Evolutionary conservation across 2,113 vertebrate genomes (phyloP), one percentile per base, ranked within the genome.

Genomic region (Pygoscelis antarcticus): DNA sequence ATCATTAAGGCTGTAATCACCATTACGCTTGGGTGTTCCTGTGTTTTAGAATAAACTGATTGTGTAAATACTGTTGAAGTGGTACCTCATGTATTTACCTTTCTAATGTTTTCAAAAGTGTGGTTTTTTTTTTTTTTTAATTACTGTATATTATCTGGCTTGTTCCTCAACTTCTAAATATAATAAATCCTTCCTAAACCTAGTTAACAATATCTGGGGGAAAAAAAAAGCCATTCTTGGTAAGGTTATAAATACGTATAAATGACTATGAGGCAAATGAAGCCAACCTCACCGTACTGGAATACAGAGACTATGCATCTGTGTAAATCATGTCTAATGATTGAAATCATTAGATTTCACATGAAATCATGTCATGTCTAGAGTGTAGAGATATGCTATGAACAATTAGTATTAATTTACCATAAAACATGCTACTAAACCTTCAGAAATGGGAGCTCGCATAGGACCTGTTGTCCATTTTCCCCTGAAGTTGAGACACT

Each of bases 1-100:
- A 86, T 93, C 90, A 97, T 98, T 98, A 98, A 93, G 88, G 52
- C 34, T 74, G 65, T 97, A 98, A 98, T 98, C 92, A 96, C 68
- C 82, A 89, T 69, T 91, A 97, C 7, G 42, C 72, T 84, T 93
- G 75, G 46, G 57, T 97, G 32, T 95, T 93, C 60, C 54, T 84
- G 20, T 89, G 71, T 58, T 97, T 95, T 90, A 96, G 95, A 97
- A 90, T 95, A 97, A 97, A 94, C 46, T 83, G 82, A 95, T 80
- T 90, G 60, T 54, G 60, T 86, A 97, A 97, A 97, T 96, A 93
- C 79, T 89, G 10, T 92, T 91, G 69, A 96, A 96, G 70, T 82
- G 77, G 85, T 84, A 96, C 49, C 49, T 91, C 34, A 87, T 61
- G 71, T 89, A 93, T 65, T 96, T 96, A 60, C 29, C 64, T 91